These are phyloP conservation scores for Enteromius viviparus DNA, from an alignment of 2,797 vertebrate genomes.

Conservation along the genomic window DNA sequence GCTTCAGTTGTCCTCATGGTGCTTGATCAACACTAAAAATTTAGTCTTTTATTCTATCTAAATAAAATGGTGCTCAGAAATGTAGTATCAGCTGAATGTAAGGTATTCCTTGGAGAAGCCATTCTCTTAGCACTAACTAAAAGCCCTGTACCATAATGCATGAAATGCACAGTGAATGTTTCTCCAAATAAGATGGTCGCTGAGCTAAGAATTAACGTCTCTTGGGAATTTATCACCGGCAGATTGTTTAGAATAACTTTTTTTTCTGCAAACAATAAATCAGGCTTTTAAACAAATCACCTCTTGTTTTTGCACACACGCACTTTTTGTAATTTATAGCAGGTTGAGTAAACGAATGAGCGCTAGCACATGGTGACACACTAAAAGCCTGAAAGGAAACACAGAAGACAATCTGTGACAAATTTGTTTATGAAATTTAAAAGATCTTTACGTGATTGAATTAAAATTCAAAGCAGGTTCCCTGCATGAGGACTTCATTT, in stretches of 20 bases:
- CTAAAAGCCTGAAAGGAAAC: conserved; percentile 2
- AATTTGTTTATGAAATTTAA: background rate
- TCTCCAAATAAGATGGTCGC: background rate
- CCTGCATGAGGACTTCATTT: conserved; percentile 13
- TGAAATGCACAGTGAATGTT: background rate
- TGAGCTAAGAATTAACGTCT: background rate
- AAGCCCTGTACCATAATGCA: background rate
- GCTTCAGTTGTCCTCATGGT: background rate
- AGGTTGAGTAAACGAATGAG: background rate
- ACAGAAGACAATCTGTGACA: background rate
- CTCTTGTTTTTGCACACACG: background rate
- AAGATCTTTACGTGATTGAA: background rate
- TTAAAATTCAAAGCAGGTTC: background rate
- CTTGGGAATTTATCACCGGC: background rate
- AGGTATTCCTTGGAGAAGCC: background rate
- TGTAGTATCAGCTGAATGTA: background rate
- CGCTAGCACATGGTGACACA: background rate
- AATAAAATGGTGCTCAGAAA: background rate
- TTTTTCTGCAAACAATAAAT: conserved; percentile 17
- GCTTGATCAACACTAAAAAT: background rate
- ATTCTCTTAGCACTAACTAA: background rate
- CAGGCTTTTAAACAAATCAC: background rate
- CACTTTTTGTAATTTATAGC: conserved; percentile 15
- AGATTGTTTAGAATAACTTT: conserved; percentile 1
- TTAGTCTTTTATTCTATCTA: background rate